phyloP scores from a whole-genome alignment of 2,797 vertebrate genomes.

The Microctenopoma steveboyesi region DNA sequence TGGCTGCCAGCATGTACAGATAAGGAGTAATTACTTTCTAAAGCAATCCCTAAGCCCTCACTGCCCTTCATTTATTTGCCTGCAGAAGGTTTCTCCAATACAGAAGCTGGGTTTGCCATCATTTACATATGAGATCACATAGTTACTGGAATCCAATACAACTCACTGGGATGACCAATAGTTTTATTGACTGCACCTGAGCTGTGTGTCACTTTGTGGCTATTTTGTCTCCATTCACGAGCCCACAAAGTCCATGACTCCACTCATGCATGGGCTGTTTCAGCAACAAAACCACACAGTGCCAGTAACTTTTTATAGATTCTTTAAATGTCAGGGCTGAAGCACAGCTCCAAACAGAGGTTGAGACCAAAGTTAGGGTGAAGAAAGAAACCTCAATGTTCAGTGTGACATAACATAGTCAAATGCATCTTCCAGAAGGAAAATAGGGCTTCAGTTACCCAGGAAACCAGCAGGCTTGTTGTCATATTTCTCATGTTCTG shows the following conservation, averaged over 20 bases:
- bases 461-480: slow-evolving; percentile 66
- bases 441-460: slow-evolving; percentile 47
- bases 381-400: slow-evolving; percentile 36
- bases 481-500: slow-evolving; percentile 70
- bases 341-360: slow-evolving; percentile 26
- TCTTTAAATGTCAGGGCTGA: slow-evolving; percentile 57
- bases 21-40: slow-evolving; percentile 80
- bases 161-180: slow-evolving; percentile 35
- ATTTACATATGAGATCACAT: slow-evolving; percentile 49
- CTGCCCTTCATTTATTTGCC: slow-evolving; percentile 65
- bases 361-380: slow-evolving; percentile 20
- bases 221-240: slow-evolving; percentile 21
- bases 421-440: slow-evolving; percentile 33
- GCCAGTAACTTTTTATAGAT: slow-evolving; percentile 41
- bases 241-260: slow-evolving; percentile 37
- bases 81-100: slow-evolving; percentile 59
- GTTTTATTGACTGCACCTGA: slow-evolving; percentile 45
- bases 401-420: slow-evolving; percentile 41
- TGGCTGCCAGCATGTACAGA: slow-evolving; percentile 54
- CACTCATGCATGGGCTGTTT: slow-evolving; percentile 36
- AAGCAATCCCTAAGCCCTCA: slow-evolving; percentile 58
- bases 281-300: slow-evolving; percentile 26
- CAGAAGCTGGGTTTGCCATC: slow-evolving; percentile 45
- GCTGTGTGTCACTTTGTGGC: slow-evolving; percentile 16
- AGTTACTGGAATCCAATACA: slow-evolving; percentile 65